A percentile compares a stretch with the other conserved stretches of the same genome.
Evolutionary conservation across 2,888 invertebrate genomes (phyloP).

Genomic region (Acanthosepion lycidas): DNA sequence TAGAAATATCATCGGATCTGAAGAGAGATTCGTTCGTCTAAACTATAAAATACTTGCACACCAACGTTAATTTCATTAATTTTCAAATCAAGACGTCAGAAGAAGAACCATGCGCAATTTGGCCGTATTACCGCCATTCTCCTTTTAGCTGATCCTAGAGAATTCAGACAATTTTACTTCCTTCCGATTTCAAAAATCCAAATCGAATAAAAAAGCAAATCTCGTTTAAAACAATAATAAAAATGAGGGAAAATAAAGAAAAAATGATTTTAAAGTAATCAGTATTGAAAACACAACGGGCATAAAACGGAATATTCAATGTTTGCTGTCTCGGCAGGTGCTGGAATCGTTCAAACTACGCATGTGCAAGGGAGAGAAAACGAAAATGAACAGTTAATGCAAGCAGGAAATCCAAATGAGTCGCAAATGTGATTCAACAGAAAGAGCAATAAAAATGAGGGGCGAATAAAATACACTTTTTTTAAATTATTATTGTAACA

Average conservation of each 20-base stretch:
- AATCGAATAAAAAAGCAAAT: not conserved
- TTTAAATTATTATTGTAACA: too few species aligned
- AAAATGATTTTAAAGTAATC: not conserved
- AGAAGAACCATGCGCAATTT: not conserved
- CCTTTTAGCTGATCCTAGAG: not conserved
- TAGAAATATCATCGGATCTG: not conserved
- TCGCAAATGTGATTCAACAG: too few species aligned
- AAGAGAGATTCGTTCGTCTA: not conserved
- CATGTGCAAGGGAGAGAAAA: too few species aligned
- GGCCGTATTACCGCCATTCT: not conserved
- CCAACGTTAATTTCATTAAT: not conserved
- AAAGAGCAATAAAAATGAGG: too few species aligned
- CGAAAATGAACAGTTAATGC: too few species aligned
- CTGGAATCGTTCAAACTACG: too few species aligned
- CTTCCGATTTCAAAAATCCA: not conserved
- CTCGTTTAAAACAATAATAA: not conserved
- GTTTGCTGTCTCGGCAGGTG: too few species aligned
- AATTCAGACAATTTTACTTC: not conserved
- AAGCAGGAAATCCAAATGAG: too few species aligned
- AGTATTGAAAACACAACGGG: not conserved
- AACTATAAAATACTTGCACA: not conserved
- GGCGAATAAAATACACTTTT: too few species aligned
- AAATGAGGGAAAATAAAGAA: not conserved
- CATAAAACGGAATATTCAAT: too few species aligned
- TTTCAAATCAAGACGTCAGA: not conserved